Evolutionary conservation across 2,888 invertebrate genomes (phyloP).

Genomic region (Polia nebulosa): DNA sequence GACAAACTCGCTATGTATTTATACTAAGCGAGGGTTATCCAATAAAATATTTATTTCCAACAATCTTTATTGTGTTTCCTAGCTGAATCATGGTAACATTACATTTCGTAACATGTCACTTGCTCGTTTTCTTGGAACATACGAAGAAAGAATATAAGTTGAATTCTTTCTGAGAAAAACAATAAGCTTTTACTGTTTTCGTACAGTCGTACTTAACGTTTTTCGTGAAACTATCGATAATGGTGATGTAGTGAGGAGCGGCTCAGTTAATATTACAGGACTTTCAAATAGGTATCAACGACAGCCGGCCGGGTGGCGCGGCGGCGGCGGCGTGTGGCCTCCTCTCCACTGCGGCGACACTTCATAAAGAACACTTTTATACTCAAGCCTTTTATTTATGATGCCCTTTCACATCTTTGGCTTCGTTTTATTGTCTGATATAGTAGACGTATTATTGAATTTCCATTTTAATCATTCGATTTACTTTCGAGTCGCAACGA

Average conservation of each 20-base stretch:
- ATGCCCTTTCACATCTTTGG: constrained; percentile 85
- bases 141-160: constrained; percentile 13
- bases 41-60: constrained; percentile 64
- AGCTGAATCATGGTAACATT: constrained; percentile 52
- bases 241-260: constrained; percentile 68
- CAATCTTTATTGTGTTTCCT: constrained; percentile 54
- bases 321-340: constrained; percentile 67
- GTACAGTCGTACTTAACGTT: background rate
- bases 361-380: constrained; percentile 91
- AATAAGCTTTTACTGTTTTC: background rate
- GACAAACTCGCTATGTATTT: constrained; percentile 43
- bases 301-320: constrained; percentile 74
- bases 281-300: constrained; percentile 89
- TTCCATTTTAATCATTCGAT: constrained; percentile 74
- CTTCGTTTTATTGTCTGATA: constrained; percentile 84
- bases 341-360: constrained; percentile 84
- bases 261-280: constrained; percentile 87
- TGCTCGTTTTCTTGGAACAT: constrained; percentile 19
- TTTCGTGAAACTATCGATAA: constrained; percentile 75
- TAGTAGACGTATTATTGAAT: constrained; percentile 79
- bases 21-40: constrained; percentile 49
- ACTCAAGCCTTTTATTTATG: constrained; percentile 90
- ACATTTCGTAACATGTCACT: constrained; percentile 36
- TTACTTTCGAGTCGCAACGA: constrained; percentile 46
- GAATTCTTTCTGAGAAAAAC: constrained; percentile 10